Percentiles rank a stretch among this genome's conserved stretches.
Conservation (phyloP, 2,113 vertebrate species). For the Pandion haliaetus region DNA sequence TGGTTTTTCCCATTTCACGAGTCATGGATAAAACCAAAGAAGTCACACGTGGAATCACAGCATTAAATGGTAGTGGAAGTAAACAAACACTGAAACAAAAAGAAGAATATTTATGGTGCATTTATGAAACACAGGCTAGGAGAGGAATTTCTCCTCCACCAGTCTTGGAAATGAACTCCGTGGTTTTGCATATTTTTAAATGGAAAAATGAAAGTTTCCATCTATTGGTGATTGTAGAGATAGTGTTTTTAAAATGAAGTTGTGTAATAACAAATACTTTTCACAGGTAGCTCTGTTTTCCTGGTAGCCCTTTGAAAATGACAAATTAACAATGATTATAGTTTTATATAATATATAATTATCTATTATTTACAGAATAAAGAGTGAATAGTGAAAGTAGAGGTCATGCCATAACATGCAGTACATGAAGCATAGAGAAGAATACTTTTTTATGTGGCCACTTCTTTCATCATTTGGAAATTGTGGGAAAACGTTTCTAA, state of each 20-base stretch:
- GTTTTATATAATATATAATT: constrained; percentile 15
- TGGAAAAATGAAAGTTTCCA: not conserved
- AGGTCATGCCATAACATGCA: not conserved
- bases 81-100: not conserved
- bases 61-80: not conserved
- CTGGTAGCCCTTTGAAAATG: not conserved
- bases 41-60: not conserved
- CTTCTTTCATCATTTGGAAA: not conserved
- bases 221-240: not conserved
- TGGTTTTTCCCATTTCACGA: not conserved
- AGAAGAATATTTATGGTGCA: not conserved
- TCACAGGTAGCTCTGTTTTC: not conserved
- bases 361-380: constrained; percentile 22
- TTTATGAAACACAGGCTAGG: not conserved
- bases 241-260: not conserved
- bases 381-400: not conserved
- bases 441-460: not conserved
- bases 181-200: not conserved
- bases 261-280: not conserved
- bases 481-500: not conserved
- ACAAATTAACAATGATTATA: constrained; percentile 8
- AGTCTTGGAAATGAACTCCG: not conserved
- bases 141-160: not conserved
- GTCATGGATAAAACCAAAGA: not conserved
- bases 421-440: not conserved